Conservation (phyloP, 2,888 invertebrate genomes). For the Limenitis camilla region DNA sequence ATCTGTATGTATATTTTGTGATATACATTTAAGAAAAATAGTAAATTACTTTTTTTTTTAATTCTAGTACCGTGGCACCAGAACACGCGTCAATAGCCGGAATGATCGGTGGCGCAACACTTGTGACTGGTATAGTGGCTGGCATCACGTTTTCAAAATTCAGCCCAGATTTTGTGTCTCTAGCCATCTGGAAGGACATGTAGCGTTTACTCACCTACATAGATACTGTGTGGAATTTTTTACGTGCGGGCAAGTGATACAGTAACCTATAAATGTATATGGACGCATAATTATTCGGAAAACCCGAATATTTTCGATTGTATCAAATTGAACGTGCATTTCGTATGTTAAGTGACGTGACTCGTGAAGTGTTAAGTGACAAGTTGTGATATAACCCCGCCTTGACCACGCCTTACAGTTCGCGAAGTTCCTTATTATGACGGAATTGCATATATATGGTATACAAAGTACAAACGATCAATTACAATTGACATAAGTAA, state of each 20-base stretch:
- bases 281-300: background rate
- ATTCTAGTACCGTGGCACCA: constrained; percentile 83
- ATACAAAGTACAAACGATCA: background rate
- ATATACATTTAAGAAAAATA: background rate
- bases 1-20: no score
- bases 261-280: background rate
- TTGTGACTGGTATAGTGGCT: constrained; percentile 89
- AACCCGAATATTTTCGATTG: background rate
- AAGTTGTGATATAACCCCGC: constrained; percentile 14
- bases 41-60: constrained; percentile 23
- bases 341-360: background rate
- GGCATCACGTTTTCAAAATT: constrained; percentile 86
- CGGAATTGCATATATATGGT: background rate
- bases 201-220: constrained; percentile 46
- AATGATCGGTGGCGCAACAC: constrained; percentile 95
- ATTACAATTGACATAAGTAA: no score
- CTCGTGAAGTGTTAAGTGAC: constrained; percentile 6
- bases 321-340: background rate
- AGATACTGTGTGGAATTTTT: constrained; percentile 41
- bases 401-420: constrained; percentile 16
- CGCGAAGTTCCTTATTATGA: constrained; percentile 1
- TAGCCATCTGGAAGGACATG: constrained; percentile 36
- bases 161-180: constrained; percentile 76
- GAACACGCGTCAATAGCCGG: constrained; percentile 90
- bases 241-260: constrained; percentile 14